Percentiles rank a stretch among this genome's conserved stretches.
These are phyloP conservation scores for Agrotis puta DNA, from an alignment of 2,888 invertebrate species.

Conservation along the genomic window DNA sequence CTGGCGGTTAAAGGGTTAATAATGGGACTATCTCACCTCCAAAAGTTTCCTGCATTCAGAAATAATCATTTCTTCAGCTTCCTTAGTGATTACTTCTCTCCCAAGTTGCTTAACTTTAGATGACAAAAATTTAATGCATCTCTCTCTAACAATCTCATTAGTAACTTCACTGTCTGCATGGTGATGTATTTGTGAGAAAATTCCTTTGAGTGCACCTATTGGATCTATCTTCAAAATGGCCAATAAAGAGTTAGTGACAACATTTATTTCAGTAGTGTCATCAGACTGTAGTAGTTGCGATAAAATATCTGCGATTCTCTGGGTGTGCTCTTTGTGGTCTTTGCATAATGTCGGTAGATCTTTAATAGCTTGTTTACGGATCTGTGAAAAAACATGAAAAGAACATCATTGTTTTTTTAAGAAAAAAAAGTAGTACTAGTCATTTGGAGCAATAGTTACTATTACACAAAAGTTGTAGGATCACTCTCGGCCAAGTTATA, in stretches of 20 bases:
- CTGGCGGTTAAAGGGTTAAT: no score
- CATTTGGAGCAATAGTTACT: no score
- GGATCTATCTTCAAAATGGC: conserved; percentile 94
- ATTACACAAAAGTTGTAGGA: no score
- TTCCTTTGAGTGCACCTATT: conserved; percentile 91
- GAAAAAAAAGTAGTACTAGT: no score
- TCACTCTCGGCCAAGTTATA: no score
- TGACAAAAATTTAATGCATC: conserved; percentile 96
- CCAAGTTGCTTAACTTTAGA: conserved; percentile 95
- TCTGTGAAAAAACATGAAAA: conserved; percentile 89
- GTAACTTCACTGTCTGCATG: conserved; percentile 88
- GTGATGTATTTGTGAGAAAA: conserved; percentile 91
- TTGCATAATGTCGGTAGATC: conserved; percentile 97
- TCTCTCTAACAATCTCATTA: conserved; percentile 94
- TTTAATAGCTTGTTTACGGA: conserved; percentile 98
- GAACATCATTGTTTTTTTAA: no score
- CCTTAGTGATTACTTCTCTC: conserved; percentile 94
- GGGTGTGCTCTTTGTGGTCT: conserved; percentile 95
- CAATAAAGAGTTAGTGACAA: conserved; percentile 95
- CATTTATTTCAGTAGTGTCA: conserved; percentile 95
- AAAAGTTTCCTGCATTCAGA: conserved; percentile 96
- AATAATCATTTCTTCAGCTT: conserved; percentile 96
- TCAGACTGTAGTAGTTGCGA: conserved; percentile 97
- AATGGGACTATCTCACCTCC: conserved; percentile 88
- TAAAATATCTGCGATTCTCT: conserved; percentile 97